phyloP scores from a whole-genome alignment of 2,888 invertebrate genomes.

The Diogma glabrata region DNA sequence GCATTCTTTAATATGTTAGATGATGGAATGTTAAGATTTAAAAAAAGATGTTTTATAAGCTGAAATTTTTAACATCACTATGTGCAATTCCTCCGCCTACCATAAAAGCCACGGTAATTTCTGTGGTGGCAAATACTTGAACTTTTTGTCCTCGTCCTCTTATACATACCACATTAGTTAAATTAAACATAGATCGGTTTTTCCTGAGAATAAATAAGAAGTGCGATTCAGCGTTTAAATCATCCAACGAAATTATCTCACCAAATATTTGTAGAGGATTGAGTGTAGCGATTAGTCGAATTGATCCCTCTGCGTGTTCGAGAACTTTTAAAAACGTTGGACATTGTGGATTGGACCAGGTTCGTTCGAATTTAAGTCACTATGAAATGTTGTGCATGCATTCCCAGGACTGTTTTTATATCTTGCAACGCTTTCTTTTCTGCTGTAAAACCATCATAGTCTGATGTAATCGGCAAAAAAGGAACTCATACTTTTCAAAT shows the following conservation, averaged over 20 bases:
- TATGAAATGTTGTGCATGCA: no score
- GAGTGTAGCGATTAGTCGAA: no score
- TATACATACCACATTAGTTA: no score
- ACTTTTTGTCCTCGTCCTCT: not conserved
- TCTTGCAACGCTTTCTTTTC: not conserved
- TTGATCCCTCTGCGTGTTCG: no score
- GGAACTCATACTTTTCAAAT: no score
- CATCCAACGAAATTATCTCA: not conserved
- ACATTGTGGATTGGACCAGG: no score
- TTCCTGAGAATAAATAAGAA: no score
- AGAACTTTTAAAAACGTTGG: no score
- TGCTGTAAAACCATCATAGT: not conserved
- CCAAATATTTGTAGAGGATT: not conserved
- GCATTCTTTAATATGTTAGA: not conserved
- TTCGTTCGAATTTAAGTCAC: no score
- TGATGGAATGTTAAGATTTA: not conserved
- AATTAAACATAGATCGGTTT: no score
- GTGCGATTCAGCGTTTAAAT: not conserved
- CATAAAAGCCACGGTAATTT: not conserved
- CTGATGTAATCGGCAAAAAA: not conserved
- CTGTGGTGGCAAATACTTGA: not conserved
- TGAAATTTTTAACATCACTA: not conserved
- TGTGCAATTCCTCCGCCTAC: not conserved
- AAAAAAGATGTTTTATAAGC: not conserved
- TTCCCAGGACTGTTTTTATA: no score